Base-by-base conservation (phyloP, 2,797 vertebrate species). In the Hirundo rustica region DNA sequence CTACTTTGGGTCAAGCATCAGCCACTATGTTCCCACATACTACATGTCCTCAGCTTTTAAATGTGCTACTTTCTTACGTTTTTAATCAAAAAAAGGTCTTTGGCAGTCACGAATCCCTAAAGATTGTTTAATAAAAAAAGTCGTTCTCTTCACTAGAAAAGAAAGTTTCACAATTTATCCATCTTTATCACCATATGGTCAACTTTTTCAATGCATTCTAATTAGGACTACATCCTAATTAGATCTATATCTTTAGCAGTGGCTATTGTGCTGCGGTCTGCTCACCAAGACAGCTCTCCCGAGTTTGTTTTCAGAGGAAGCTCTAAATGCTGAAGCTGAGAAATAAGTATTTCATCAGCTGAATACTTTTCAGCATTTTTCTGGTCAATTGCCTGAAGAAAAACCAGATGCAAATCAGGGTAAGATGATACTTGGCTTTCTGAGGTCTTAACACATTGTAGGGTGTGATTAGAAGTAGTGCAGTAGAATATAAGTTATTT, bases 101-200 rank as follows among this genome's bases (percentile, higher is more conserved):
- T 87, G 57, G 65, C 74, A 94, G 42, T 53, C 61, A 89, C 29
- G 10, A 93, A 71, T 76, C 80, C 38, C 75, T 85, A 18, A 85
- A 77, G 65, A 80, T 13, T 70, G 23, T 58, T 55, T 9, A 25
- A 34, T 7, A 19, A 14, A 38, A 36, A 58, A 19, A 3, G 6
- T 34, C 14, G 48, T 94, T 73, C 86, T 70, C 62, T n/a, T 64
- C 25, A 57, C 19, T 40, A 90, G 16, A 48, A 36, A 5, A 76
- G 76, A 84, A 86, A 15, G 16, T 45, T 89, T 89, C 65, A 51
- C 26, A 61, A 60, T 67, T 93, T 79, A 64, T 70, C 64, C 71
- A 73, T 86, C 85, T 86, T 95, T 86, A 45, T 91, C 71, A 65
- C 93, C 94, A 95, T 89, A 92, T 95, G 93, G 90, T 93, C 90